Conservation (phyloP, 2,113 vertebrate genomes). For the Psittacula cyanocephala region DNA sequence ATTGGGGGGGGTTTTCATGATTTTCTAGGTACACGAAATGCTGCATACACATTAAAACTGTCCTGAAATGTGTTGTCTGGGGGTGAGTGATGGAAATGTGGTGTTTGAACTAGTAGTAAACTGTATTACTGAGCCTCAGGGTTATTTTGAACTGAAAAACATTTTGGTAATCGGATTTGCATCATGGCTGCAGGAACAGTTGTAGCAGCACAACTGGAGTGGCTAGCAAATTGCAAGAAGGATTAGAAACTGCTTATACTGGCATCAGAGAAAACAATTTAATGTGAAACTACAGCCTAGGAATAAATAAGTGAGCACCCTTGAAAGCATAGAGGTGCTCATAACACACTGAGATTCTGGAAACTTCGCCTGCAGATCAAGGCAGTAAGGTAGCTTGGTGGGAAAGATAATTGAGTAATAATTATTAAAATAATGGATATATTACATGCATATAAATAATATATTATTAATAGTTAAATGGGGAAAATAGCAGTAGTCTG, state of each 20-base stretch:
- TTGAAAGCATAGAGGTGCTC: background rate
- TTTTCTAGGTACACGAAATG: background rate
- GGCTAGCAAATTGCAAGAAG: slow-evolving; percentile 14
- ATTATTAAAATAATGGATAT: background rate
- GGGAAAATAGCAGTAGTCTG: background rate
- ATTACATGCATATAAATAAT: background rate
- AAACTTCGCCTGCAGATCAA: background rate
- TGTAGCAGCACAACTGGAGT: slow-evolving; percentile 1
- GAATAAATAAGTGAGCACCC: background rate
- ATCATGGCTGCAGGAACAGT: background rate
- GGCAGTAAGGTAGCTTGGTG: background rate
- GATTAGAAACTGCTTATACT: slow-evolving; percentile 13
- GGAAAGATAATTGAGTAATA: background rate
- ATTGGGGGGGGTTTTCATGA: background rate
- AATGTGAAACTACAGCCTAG: background rate
- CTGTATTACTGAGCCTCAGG: background rate
- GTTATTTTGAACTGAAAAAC: background rate
- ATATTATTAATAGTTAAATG: background rate
- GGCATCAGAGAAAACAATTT: background rate
- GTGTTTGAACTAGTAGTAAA: background rate
- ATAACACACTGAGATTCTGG: background rate
- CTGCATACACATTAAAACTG: background rate
- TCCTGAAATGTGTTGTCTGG: background rate
- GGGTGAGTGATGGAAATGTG: background rate
- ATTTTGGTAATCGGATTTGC: slow-evolving; percentile 26